Evolutionary conservation across 2,113 vertebrate species (phyloP), one percentile per base, ranked within the genome.

Genomic region (Podarcis cretensis): DNA sequence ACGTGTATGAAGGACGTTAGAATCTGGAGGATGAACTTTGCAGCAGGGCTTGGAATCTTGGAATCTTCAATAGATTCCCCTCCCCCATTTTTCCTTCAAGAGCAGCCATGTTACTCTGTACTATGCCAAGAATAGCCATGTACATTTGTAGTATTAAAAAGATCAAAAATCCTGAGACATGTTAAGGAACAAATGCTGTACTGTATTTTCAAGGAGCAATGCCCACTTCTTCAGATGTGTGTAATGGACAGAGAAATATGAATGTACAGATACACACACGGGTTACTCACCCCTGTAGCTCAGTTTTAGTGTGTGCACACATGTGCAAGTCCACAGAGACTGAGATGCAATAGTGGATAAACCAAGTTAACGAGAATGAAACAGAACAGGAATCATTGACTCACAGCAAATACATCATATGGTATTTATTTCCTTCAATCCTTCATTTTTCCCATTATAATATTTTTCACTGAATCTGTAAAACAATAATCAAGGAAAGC

Each of bases 401-500:
- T 35, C n/a, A 59, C 20, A 75, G 83, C 25, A 86, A 86, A 86
- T n/a, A 21, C 14, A 43, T 78, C 30, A 68, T n/a, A 78, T 78
- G 4, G 37, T 8, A 43, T 86, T 48, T 48, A 48, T 86, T 86
- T 78, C 57, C 63, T 86, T 32, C 57, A 40, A 16, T 86, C 13
- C 59, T 82, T 37, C 13, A 54, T 37, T 87, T 81, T 69, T 48
- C 13, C 82, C 25, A 14, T 30, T 92, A 37, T 66, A 43, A 75
- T 25, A 12, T 69, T 63, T 92, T 27, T 79, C 20, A 59, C 16
- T 66, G 66, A n/a, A 84, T 16, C 37, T 71, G 54, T 81, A 88
- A 21, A 87, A 65, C 54, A 90, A 92, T 80, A 48, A 76, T 30
- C 77, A 83, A 59, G 80, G 94, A 2, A 12, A 77, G 8, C 35